Conservation (phyloP, 2,888 invertebrate species). For the Phragmatobia fuliginosa region DNA sequence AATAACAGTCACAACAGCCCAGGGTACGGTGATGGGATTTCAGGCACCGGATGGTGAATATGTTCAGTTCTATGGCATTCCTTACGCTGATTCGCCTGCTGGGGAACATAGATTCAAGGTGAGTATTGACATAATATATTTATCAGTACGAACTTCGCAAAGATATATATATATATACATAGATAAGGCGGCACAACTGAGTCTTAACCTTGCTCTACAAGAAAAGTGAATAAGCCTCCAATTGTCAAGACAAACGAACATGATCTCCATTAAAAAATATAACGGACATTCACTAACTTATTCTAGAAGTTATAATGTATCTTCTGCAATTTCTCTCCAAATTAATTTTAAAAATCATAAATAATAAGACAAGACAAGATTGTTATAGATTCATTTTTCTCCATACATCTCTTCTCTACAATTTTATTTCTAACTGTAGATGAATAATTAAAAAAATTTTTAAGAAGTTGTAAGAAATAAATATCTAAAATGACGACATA, state of each 20-base stretch:
- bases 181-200: not conserved
- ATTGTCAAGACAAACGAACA: not conserved
- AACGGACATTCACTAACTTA: not conserved
- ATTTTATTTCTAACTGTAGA: no score
- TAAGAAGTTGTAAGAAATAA: no score
- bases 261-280: not conserved
- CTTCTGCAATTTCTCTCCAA: no score
- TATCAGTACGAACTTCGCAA: no score
- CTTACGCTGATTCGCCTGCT: conserved; percentile 76
- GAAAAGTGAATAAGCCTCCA: not conserved
- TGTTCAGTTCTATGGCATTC: conserved; percentile 75
- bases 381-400: no score
- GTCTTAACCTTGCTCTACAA: not conserved
- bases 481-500: no score
- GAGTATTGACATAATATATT: conserved; percentile 18
- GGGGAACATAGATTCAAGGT: conserved; percentile 77
- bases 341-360: no score
- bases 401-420: no score
- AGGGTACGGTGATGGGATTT: conserved; percentile 71
- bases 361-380: no score
- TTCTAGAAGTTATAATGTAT: no score
- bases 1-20: conserved; percentile 58
- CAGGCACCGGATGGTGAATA: conserved; percentile 57
- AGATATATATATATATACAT: no score
- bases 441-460: no score